These are phyloP conservation scores for Embidobia sp. DNA, from an alignment of 2,888 invertebrate species.

Conservation along the genomic window DNA sequence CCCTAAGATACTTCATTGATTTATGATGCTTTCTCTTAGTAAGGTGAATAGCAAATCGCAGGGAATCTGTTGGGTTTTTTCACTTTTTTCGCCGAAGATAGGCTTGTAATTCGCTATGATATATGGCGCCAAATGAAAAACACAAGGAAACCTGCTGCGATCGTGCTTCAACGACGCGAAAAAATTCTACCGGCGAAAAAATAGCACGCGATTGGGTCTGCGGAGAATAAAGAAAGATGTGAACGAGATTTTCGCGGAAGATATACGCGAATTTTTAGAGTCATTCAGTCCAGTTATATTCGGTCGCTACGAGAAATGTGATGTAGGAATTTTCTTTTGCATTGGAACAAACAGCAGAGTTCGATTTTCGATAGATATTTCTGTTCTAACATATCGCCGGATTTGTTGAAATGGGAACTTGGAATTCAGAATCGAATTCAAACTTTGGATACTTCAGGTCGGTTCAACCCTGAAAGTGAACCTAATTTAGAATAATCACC, in stretches of 20 bases:
- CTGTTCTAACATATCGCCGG: too few species aligned
- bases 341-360: too few species aligned
- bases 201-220: conserved; percentile 24
- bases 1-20: conserved; percentile 66
- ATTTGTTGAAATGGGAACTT: too few species aligned
- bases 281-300: neutral
- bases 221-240: conserved; percentile 8
- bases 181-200: too few species aligned
- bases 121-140: conserved; percentile 46
- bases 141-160: conserved; percentile 54
- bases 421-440: too few species aligned
- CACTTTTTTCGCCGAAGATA: conserved; percentile 23
- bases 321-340: too few species aligned
- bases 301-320: too few species aligned
- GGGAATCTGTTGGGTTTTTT: conserved; percentile 47
- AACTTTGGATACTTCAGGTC: too few species aligned
- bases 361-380: too few species aligned
- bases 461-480: too few species aligned
- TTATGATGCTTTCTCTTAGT: conserved; percentile 67
- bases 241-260: conserved; percentile 23
- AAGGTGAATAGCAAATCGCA: conserved; percentile 61
- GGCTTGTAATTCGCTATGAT: conserved; percentile 60
- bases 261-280: conserved; percentile 7
- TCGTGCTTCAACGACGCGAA: conserved; percentile 38
- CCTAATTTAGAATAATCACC: too few species aligned